Evolutionary conservation across 2,888 invertebrate species (phyloP), one percentile per base, ranked within the genome.

Genomic region (Criorhina ranunculi): DNA sequence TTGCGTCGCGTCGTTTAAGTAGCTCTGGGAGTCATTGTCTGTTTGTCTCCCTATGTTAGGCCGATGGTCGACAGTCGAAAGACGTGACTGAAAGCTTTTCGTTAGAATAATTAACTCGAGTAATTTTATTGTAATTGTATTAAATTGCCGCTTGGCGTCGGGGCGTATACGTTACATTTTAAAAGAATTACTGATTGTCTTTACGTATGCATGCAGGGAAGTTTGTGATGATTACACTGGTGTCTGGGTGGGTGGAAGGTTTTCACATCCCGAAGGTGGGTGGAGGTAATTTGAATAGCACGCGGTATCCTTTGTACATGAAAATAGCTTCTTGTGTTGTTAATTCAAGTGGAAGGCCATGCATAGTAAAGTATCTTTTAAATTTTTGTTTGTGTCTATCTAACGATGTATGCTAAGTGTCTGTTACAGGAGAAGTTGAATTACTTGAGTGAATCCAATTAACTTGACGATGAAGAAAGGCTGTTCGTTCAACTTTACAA

Each of bases 111-210:
- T 72, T 79, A 70, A 70, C 64, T 66, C 17, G 42, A 66, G 35
- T 66, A 51, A 51, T 33, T 59, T 37, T 37, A 31, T 49, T 57
- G 40, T 79, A 79, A 79, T 72, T 72, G 79, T 72, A 79, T 79
- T 79, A 79, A 42, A 72, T 57, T 79, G 57, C 70, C 15, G 35
- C 49, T 51, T 40, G 31, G 29, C 8, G 69, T 55, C 19, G 59
- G 15, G 57, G 46, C 31, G 53, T 69, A 35, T 57, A 35, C 35
- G 60, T 60, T 37, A 69, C 59, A 67, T 67, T 11, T 49, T 33
- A 40, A 40, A 37, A 59, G 37, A 59, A 42, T 60, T 60, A 60
- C 24, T 66, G 49, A 46, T 24, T 40, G 51, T 17, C 40, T 67
- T 67, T 53, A 31, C 4, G n/a, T 40, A 42, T 67, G 17, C 40